Evolutionary conservation across 2,113 vertebrate genomes (phyloP), one percentile per base, ranked within the genome.

Genomic region (Tragelaphus buxtoni): DNA sequence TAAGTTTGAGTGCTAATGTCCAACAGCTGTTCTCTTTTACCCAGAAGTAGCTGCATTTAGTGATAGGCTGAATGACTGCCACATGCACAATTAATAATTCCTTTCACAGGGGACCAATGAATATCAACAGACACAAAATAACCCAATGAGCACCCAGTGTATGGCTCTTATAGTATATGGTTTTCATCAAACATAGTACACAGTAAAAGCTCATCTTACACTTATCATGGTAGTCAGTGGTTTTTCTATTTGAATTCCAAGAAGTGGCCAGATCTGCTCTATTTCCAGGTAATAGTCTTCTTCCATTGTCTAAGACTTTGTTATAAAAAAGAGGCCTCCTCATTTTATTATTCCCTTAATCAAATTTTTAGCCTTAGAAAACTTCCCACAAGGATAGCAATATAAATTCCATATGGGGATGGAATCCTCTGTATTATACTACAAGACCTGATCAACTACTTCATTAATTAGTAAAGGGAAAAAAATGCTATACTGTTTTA

Each of bases 341-440:
- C 20, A 16, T 76, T 95, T 93, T 82, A 51, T 65, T 65, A 81
- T 82, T 82, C 35, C 7, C n/a, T 82, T 76, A 53, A 91, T 85
- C 60, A 95, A 82, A 85, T 45, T 56, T 84, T 91, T 85, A 95
- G 56, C 47, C 16, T 93, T 81, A 95, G 61, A 84, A 93, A 91
- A 32, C 58, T 47, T 88, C 74, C 72, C 60, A 81, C 17, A 47
- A 88, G 30, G 24, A 91, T 20, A 81, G 65, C 14, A 82, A 55
- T 32, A 30, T 56, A 65, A 28, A 4, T 58, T 91, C 42, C 55
- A 53, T 17, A 56, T 32, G 17, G 17, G 53, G 9, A 47, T 87
- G 12, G 7, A 90, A 35, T 18, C 22, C 3, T 60, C 28, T 53
- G 18, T 53, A 11, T 94, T 79, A n/a, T 17, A 32, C 4, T 82